Conservation (phyloP, 2,888 invertebrate genomes). For the Phymatocera aterrima region DNA sequence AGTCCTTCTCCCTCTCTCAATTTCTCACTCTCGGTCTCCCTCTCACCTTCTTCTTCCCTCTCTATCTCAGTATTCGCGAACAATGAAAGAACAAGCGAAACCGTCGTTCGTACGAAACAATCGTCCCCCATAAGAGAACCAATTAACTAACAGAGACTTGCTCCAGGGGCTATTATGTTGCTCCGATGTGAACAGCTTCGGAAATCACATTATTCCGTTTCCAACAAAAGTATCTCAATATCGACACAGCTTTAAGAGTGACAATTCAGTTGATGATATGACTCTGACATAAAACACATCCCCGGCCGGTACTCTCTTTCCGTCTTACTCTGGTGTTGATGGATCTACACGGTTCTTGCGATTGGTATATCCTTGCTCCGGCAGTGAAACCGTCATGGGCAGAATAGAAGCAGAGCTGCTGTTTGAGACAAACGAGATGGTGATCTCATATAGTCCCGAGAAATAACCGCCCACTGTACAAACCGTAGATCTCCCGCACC, state of each 20-base stretch:
- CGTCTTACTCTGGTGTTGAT: slow-evolving; percentile 10
- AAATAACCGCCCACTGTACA: slow-evolving; percentile 41
- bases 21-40: slow-evolving; percentile 42
- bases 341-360: slow-evolving; percentile 37
- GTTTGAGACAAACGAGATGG: slow-evolving; percentile 54
- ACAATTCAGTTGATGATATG: no score
- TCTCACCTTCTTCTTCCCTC: slow-evolving; percentile 27
- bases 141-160: slow-evolving; percentile 23
- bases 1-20: slow-evolving; percentile 58
- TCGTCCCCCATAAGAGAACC: slow-evolving; percentile 13
- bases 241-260: no score
- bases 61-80: slow-evolving; percentile 25
- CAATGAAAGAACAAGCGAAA: slow-evolving; percentile 29
- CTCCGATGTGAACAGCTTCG: not conserved
- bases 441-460: slow-evolving; percentile 39
- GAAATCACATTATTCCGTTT: not conserved
- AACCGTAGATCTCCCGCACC: slow-evolving; percentile 14
- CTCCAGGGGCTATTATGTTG: not conserved
- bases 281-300: no score
- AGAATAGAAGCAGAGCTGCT: slow-evolving; percentile 43
- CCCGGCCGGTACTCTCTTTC: no score
- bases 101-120: slow-evolving; percentile 30
- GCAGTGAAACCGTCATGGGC: slow-evolving; percentile 43
- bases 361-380: slow-evolving; percentile 35
- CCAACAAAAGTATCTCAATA: not conserved